These are phyloP conservation scores for Microctenopoma lineatum DNA, from an alignment of 2,797 vertebrate genomes.

Conservation along the genomic window DNA sequence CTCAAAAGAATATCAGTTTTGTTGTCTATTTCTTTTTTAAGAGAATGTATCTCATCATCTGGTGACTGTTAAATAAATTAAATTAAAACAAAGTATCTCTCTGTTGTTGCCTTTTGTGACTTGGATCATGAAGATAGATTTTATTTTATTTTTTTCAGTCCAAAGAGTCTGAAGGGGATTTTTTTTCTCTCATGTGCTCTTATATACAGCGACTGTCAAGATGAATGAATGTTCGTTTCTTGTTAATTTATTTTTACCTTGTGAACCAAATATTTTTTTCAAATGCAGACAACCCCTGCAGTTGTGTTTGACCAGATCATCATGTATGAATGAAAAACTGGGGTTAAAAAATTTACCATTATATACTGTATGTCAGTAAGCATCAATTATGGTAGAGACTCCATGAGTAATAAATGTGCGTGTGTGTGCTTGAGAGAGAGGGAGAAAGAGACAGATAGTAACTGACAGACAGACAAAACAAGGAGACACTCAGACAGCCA, in stretches of 20 bases:
- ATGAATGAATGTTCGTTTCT: conserved; percentile 32
- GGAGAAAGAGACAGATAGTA: conserved; percentile 21
- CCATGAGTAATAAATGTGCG: conserved; percentile 37
- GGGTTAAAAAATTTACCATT: neutral
- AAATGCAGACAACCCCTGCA: conserved; percentile 34
- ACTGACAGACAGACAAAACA: conserved; percentile 60
- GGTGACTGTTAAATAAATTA: conserved; percentile 89
- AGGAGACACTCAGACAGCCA: conserved; percentile 52
- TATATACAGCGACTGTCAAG: conserved; percentile 20
- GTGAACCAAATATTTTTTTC: conserved; percentile 25
- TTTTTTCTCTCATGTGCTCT: conserved; percentile 17
- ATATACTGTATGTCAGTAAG: conserved; percentile 27
- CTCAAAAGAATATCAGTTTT: conserved; percentile 82
- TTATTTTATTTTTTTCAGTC: conserved; percentile 9
- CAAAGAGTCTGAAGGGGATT: conserved; percentile 17
- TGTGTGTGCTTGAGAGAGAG: conserved; percentile 28
- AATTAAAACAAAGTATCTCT: conserved; percentile 70
- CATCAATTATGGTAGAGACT: conserved; percentile 50
- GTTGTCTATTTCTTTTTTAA: conserved; percentile 88
- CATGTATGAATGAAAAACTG: conserved; percentile 39
- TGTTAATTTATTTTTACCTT: conserved; percentile 35
- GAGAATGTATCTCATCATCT: conserved; percentile 89
- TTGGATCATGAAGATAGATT: neutral
- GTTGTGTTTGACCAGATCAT: conserved; percentile 43
- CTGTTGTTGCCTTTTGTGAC: neutral